phyloP scores from a whole-genome alignment of 2,797 vertebrate genomes.

The Decapterus maruadsi region DNA sequence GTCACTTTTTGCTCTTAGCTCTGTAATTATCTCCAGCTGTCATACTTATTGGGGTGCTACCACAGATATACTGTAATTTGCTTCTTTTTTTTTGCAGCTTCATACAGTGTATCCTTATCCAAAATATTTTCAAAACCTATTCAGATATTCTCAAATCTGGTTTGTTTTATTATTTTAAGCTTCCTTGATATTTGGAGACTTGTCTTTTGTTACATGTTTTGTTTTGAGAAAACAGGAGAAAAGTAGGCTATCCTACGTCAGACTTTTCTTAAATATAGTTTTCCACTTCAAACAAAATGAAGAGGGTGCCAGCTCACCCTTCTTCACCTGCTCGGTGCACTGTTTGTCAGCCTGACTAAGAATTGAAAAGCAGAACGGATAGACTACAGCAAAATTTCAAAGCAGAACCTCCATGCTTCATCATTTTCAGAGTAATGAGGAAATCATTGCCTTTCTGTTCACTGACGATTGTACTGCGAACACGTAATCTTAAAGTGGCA shows the following conservation, averaged over 20 bases:
- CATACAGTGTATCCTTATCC: background rate
- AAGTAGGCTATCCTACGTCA: background rate
- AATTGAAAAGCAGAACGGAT: conserved; percentile 9
- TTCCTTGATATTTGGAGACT: background rate
- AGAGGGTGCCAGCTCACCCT: background rate
- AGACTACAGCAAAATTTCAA: conserved; percentile 5
- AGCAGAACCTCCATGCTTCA: background rate
- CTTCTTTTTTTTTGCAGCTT: background rate
- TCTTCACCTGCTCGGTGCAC: background rate
- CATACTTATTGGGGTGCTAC: background rate
- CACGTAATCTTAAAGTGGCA: background rate
- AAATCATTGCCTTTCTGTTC: background rate
- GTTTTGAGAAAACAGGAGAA: background rate
- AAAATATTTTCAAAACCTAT: background rate
- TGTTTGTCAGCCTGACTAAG: conserved; percentile 19
- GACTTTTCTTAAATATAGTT: background rate
- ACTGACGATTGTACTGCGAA: conserved; percentile 3
- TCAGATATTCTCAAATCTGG: background rate
- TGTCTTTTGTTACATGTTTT: background rate
- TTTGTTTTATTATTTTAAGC: conserved; percentile 3
- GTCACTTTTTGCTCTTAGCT: background rate
- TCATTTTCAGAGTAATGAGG: conserved; percentile 1
- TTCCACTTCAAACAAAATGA: conserved; percentile 11
- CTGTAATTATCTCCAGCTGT: conserved; percentile 16
- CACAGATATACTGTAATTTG: background rate